These are phyloP conservation scores for Nasonia vitripennis DNA, from an alignment of 1,140 invertebrate genomes.

Conservation along the genomic window DNA sequence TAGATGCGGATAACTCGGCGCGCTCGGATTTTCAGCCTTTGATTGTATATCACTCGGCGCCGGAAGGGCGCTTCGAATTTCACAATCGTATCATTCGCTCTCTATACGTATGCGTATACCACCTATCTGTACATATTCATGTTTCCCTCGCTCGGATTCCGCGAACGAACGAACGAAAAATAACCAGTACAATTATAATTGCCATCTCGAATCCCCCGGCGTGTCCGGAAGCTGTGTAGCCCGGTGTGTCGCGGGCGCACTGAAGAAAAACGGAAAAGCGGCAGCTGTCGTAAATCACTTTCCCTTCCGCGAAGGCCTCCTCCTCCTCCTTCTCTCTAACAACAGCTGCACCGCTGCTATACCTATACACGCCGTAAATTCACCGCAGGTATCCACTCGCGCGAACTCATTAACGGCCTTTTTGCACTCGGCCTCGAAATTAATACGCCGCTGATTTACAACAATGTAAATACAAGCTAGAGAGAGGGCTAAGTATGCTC, in stretches of 20 bases:
- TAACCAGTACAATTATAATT: not conserved
- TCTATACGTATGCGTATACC: too few relatives aligned
- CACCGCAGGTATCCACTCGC: not conserved
- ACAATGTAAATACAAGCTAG: not conserved
- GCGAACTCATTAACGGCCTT: not conserved
- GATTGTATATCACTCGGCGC: too few relatives aligned
- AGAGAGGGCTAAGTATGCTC: not conserved
- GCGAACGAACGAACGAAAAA: too few relatives aligned
- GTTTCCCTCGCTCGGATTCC: not conserved
- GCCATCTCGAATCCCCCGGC: not conserved
- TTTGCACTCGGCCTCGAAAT: not conserved
- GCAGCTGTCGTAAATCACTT: conserved; percentile 43
- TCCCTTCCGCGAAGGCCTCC: conserved; percentile 52
- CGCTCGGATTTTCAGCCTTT: too few relatives aligned
- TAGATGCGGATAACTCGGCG: too few relatives aligned
- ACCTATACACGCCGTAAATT: not conserved
- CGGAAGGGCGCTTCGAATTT: too few relatives aligned
- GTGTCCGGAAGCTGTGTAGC: not conserved
- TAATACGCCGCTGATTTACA: not conserved
- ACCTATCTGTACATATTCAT: too few relatives aligned
- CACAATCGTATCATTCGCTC: too few relatives aligned
- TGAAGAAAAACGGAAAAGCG: conserved; percentile 32
- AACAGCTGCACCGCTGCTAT: not conserved
- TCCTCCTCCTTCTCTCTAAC: not conserved
- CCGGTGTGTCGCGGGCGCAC: not conserved